Evolutionary conservation across 1,140 invertebrate species (phyloP).

Genomic region (Drosophila yakuba): DNA sequence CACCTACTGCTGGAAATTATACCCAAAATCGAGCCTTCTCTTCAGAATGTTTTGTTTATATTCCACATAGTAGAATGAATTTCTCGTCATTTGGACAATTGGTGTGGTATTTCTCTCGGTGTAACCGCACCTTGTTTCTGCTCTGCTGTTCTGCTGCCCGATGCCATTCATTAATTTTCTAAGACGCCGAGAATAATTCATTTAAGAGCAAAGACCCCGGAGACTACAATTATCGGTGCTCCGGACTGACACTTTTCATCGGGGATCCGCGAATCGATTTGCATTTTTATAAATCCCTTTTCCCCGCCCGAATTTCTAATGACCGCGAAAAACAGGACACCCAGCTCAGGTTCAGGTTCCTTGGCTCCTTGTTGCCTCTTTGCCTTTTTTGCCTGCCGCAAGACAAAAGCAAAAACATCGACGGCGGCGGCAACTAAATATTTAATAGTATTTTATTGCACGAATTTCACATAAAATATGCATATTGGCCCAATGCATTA

Average conservation of each 20-base stretch:
- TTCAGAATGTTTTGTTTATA: no score
- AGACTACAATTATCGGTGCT: conserved; percentile 34
- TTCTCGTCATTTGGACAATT: no score
- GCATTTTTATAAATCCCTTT: conserved; percentile 49
- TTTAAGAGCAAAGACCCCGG: conserved; percentile 57
- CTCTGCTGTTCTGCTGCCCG: conserved; percentile 54
- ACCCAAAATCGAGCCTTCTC: neutral
- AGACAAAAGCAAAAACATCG: conserved; percentile 31
- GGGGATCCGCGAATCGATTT: conserved; percentile 44
- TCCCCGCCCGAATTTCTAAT: conserved; percentile 44
- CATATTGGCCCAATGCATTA: conserved; percentile 82
- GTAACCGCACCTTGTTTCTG: conserved; percentile 36
- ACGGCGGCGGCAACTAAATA: conserved; percentile 73
- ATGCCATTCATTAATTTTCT: conserved; percentile 81
- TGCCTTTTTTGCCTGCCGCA: conserved; percentile 34
- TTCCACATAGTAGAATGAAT: no score
- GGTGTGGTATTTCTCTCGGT: neutral
- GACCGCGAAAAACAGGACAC: conserved; percentile 17
- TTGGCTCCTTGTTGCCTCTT: conserved; percentile 16
- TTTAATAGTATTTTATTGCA: conserved; percentile 84
- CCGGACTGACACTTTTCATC: conserved; percentile 23
- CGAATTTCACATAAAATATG: conserved; percentile 84
- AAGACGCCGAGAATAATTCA: conserved; percentile 81
- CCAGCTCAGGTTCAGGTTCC: conserved; percentile 1
- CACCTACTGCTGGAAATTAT: conserved; percentile 10